A percentile compares a stretch with the other conserved stretches of the same genome.
These are phyloP conservation scores for Lycaena phlaeas DNA, from an alignment of 2,888 invertebrate species.

Conservation along the genomic window DNA sequence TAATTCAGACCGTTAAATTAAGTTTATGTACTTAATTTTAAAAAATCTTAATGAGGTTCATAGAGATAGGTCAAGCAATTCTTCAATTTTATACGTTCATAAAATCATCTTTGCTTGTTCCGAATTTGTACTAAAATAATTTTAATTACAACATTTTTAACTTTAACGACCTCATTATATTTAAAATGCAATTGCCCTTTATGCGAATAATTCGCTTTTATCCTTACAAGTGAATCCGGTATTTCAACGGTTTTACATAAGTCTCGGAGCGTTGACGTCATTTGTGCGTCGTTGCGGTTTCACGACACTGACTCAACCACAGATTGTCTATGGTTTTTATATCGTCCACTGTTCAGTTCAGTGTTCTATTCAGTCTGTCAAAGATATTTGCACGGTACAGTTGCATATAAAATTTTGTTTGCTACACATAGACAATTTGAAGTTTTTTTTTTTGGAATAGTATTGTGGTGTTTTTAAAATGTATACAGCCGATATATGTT, in stretches of 20 bases:
- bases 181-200: constrained; percentile 2
- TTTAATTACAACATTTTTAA: no score
- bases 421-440: no score
- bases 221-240: constrained; percentile 1
- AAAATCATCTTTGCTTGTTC: no score
- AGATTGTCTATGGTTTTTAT: neutral
- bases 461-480: constrained; percentile 27
- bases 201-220: constrained; percentile 3
- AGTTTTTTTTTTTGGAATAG: constrained; percentile 5
- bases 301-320: neutral
- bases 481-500: constrained; percentile 48
- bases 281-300: constrained; percentile 4
- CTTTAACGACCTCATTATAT: neutral
- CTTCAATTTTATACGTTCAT: no score
- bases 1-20: no score
- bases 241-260: neutral
- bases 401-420: neutral
- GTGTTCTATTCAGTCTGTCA: neutral
- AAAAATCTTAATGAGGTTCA: no score
- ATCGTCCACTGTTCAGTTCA: neutral
- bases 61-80: no score
- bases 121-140: no score
- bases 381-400: neutral
- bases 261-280: neutral
- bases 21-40: no score